phyloP scores from a whole-genome alignment of 1,140 invertebrate genomes.

The Xylocopa sonorina region DNA sequence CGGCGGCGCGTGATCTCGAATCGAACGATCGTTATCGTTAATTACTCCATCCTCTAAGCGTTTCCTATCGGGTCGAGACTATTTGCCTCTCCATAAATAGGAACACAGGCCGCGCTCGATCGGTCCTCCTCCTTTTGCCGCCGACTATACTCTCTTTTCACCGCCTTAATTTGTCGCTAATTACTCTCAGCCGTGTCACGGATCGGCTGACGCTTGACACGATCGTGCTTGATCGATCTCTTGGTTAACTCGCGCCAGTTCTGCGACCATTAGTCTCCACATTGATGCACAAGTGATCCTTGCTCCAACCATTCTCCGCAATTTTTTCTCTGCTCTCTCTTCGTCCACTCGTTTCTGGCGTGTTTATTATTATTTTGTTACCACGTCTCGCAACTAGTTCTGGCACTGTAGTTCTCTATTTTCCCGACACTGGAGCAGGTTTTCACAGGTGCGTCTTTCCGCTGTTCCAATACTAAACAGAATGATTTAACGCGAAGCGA shows the following conservation, averaged over 20 bases:
- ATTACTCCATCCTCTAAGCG: slow-evolving; percentile 31
- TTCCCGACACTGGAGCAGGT: too few relatives aligned
- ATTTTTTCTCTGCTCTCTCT: too few relatives aligned
- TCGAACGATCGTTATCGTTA: slow-evolving; percentile 44
- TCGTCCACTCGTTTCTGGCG: too few relatives aligned
- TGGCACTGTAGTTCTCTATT: too few relatives aligned
- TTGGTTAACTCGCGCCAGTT: too few relatives aligned
- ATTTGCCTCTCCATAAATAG: slow-evolving; percentile 5
- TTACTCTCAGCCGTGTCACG: slow-evolving; percentile 11
- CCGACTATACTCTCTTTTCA: neutral
- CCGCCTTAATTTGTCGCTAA: slow-evolving; percentile 42
- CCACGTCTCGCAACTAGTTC: too few relatives aligned
- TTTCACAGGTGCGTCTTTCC: neutral
- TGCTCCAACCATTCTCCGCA: neutral
- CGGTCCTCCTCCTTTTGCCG: neutral
- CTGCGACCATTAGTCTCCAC: too few relatives aligned
- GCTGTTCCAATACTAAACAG: neutral
- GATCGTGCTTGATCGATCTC: neutral
- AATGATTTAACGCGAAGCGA: neutral
- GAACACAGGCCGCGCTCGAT: neutral
- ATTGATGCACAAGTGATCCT: neutral
- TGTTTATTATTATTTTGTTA: too few relatives aligned
- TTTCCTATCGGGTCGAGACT: slow-evolving; percentile 4
- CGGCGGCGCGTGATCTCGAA: slow-evolving; percentile 4
- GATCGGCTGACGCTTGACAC: neutral